phyloP scores from a whole-genome alignment of 2,888 invertebrate genomes.

The Epinotia demarniana region DNA sequence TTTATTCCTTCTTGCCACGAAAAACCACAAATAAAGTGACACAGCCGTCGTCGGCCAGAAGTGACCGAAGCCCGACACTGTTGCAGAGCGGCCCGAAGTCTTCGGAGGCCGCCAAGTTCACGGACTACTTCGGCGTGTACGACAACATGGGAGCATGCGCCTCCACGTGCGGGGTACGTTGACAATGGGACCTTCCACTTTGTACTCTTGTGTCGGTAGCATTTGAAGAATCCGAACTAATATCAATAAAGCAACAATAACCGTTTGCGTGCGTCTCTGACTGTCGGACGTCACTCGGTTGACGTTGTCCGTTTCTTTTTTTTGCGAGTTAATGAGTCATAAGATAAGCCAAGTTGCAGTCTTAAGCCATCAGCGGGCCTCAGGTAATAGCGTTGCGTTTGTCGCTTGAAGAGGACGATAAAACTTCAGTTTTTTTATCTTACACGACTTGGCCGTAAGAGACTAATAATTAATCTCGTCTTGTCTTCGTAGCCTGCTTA shows the following conservation, averaged over 20 bases:
- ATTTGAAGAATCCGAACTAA: not conserved
- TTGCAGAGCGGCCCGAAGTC: slow-evolving; percentile 36
- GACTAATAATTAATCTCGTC: too few relatives aligned
- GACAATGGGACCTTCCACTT: slow-evolving; percentile 1
- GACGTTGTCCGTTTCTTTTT: not conserved
- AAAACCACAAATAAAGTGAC: slow-evolving; percentile 10
- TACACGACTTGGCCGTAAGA: too few relatives aligned
- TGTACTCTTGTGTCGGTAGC: not conserved
- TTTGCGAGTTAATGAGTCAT: not conserved
- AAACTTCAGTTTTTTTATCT: too few relatives aligned
- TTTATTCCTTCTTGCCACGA: slow-evolving; percentile 3
- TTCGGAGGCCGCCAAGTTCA: slow-evolving; percentile 20
- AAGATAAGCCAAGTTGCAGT: not conserved
- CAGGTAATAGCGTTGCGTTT: too few relatives aligned
- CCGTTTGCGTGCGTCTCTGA: not conserved
- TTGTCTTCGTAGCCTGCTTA: too few relatives aligned
- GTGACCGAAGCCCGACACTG: slow-evolving; percentile 32
- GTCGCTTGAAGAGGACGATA: too few relatives aligned
- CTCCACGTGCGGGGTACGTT: slow-evolving; percentile 41
- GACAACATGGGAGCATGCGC: slow-evolving; percentile 43
- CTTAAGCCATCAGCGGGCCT: not conserved
- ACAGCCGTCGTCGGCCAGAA: not conserved
- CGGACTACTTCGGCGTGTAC: slow-evolving; percentile 44
- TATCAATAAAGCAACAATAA: not conserved
- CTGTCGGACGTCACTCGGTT: not conserved